A percentile compares a stretch with the other conserved stretches of the same genome.
Evolutionary conservation across 2,888 invertebrate species (phyloP).

Genomic region (Apomyelois bistriatella): DNA sequence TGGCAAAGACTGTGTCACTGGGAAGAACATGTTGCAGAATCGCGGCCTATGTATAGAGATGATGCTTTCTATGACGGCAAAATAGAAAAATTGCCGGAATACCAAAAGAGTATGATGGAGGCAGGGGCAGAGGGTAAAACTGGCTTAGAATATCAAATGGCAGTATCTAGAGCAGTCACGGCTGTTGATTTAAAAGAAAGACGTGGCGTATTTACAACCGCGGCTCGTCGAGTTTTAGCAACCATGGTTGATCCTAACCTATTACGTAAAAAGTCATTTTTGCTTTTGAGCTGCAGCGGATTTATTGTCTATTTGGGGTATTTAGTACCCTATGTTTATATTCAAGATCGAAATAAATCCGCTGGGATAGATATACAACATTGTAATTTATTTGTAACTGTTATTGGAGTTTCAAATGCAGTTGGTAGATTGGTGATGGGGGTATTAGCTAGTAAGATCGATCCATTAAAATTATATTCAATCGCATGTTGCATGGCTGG

Average conservation of each 20-base stretch:
- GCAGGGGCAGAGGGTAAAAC: conserved; percentile 43
- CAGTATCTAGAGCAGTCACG: conserved; percentile 65
- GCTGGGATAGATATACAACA: conserved; percentile 47
- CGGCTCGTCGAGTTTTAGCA: conserved; percentile 60
- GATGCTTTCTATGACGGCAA: conserved; percentile 66
- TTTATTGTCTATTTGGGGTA: conserved; percentile 53
- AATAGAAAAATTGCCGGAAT: conserved; percentile 50
- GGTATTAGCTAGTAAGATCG: conserved; percentile 46
- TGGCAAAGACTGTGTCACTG: conserved; percentile 53
- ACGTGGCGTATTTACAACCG: conserved; percentile 60
- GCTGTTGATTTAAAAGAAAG: conserved; percentile 54
- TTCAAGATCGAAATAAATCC: conserved; percentile 47
- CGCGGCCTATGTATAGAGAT: conserved; percentile 69
- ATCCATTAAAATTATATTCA: conserved; percentile 43
- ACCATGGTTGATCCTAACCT: conserved; percentile 68
- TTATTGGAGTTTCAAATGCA: conserved; percentile 54
- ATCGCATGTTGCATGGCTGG: conserved; percentile 42
- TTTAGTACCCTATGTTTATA: conserved; percentile 61
- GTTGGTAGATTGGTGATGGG: conserved; percentile 52
- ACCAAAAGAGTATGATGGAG: conserved; percentile 59
- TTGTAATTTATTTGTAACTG: conserved; percentile 57
- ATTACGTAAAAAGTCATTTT: conserved; percentile 51
- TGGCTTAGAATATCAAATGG: conserved; percentile 68
- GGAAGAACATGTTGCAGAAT: conserved; percentile 56
- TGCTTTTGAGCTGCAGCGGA: conserved; percentile 46